Base-by-base conservation (phyloP, 2,113 vertebrate species). In the Cygnus buccinator region DNA sequence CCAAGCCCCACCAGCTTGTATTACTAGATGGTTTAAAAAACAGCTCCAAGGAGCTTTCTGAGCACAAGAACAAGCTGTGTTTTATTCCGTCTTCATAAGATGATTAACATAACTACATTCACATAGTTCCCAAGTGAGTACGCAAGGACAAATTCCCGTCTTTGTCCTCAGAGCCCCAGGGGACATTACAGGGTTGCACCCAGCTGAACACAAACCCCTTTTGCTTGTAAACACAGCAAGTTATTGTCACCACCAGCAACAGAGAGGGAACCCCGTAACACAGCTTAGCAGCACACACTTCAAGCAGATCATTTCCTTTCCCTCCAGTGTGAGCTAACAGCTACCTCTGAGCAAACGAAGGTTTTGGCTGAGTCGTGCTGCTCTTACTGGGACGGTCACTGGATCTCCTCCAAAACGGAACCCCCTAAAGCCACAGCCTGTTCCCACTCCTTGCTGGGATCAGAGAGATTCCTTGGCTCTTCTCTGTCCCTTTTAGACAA, bases 61-160 rank as follows among this genome's bases (percentile, higher is more conserved):
- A 94, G 78, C 78, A 48, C 31, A 72, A 89, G 75, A 95, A 88
- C 70, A 92, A 89, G 58, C 54, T 66, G 35, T 65, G 28, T 58
- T 84, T 89, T 62, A 72, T 50, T 92, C 66, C 16, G 16, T n/a
- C 76, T 76, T 66, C 52, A 14, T 76, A 91, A 94, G 84, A 92
- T 58, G 66, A 92, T 89, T 92, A 94, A 89, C 94, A 79, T 89
- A 89, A 91, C 77, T 82, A 58, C 44, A 20, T 43, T 96, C 44
- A 31, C 79, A 87, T 58, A 89, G 77, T 75, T 84, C 92, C 87
- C 0, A 7, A 95, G 74, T 92, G 84, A 96, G 84, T 66, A 84
- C 66, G 85, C 58, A 62, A 84, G 39, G 58, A 78, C 87, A 90
- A 89, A 91, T 78, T 84, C 83, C 81, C 62, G 63, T 82, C 95